These are phyloP conservation scores for Cuculus canorus DNA, from an alignment of 2,797 vertebrate genomes.

Conservation along the genomic window DNA sequence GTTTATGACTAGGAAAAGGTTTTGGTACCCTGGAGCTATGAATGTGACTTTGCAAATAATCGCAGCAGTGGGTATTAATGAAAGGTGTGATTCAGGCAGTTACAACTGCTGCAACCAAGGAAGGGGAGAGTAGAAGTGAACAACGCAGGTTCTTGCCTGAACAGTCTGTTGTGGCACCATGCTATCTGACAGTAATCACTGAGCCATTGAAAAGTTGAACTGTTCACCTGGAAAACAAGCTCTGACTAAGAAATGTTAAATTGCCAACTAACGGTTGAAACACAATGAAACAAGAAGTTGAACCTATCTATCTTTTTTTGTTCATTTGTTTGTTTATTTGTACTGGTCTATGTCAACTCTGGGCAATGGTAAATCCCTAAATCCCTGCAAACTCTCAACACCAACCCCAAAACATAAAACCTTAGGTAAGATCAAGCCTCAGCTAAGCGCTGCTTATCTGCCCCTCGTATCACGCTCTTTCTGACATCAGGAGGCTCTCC, in stretches of 20 bases:
- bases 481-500: accelerated
- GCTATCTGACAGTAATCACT: not conserved
- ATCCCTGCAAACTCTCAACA: not conserved
- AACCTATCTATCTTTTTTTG: not conserved
- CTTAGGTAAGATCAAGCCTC: not conserved
- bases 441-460: not conserved
- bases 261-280: not conserved
- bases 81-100: not conserved
- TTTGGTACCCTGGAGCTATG: not conserved
- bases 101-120: not conserved
- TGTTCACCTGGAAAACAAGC: not conserved
- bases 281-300: not conserved
- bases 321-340: not conserved
- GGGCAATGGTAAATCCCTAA: not conserved
- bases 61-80: not conserved
- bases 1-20: not conserved
- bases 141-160: not conserved
- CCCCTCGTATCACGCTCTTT: not conserved
- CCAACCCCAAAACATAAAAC: not conserved
- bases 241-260: not conserved
- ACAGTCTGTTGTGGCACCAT: not conserved
- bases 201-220: not conserved
- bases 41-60: not conserved
- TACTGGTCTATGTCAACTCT: not conserved
- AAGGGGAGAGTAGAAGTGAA: not conserved